Base-by-base conservation (phyloP, 2,888 invertebrate species). In the Stegophylla sp. region DNA sequence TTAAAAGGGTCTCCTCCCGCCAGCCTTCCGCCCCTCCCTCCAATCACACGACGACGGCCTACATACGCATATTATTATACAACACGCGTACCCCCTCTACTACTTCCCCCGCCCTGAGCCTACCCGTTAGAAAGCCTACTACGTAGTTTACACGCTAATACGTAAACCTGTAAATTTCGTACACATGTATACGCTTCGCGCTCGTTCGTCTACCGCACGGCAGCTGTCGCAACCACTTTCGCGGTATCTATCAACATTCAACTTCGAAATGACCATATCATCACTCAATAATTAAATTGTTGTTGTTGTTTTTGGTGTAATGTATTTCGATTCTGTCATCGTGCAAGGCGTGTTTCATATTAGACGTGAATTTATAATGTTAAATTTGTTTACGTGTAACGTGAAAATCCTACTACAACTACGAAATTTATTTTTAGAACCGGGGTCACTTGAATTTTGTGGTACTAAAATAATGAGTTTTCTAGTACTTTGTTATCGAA, bases 1-100 rank as follows among this genome's bases (percentile, higher is more conserved):
- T 53, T 64, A 41, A 66, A 51, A 51, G 72, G 72, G 26, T 73
- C 34, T 59, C 66, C 1, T n/a, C 10, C n/a, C n/a, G n/a, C n/a
- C n/a, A n/a, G n/a, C n/a, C n/a, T n/a, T n/a, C n/a, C n/a, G n/a
- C n/a, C 63, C 41, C 10, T 20, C 12, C 20, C 45, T 7, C 17
- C 34, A 3, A 3, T 28, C 61, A 17, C 34, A 15, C 61, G 7
- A 7, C n/a, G 7, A 34, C 34, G 2, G 34, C 17, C 15, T 34
- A 63, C 28, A 34, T 34, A 34, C 17, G 61, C n/a, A 34, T 63
- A 34, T 28, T 34, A 34, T 34, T 34, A 34, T 34, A n/a, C n/a
- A n/a, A 23, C 28, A 15, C 15, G 23, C n/a, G 41, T 20, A 28
- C 34, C 12, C 7, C 48, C 61, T 1, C 73, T 10, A 4, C 13